phyloP scores from a whole-genome alignment of 2,888 invertebrate species.

The Arge pagana region DNA sequence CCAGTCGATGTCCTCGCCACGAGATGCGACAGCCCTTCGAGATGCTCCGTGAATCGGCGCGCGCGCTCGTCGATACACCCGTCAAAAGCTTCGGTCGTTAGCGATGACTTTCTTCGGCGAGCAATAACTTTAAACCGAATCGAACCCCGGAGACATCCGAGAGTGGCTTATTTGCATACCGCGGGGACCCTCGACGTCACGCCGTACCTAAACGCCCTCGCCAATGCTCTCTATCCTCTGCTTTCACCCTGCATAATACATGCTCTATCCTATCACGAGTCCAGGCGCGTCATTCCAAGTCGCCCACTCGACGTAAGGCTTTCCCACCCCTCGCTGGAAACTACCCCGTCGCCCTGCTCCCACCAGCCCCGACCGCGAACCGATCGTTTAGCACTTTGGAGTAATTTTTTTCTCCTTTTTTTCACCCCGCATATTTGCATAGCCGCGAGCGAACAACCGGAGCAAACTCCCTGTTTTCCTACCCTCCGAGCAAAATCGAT shows the following conservation, averaged over 20 bases:
- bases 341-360: conserved; percentile 17
- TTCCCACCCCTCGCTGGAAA: conserved; percentile 29
- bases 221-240: background rate
- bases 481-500: conserved; percentile 43
- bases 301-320: conserved; percentile 56
- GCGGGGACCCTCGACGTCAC: conserved; percentile 46
- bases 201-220: conserved; percentile 37
- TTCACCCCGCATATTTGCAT: conserved; percentile 48
- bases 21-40: no score
- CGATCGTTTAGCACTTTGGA: conserved; percentile 58
- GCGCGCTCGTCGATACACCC: background rate
- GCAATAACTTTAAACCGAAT: conserved; percentile 54
- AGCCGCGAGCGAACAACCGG: conserved; percentile 38
- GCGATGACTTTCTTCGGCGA: conserved; percentile 49
- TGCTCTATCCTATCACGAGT: no score
- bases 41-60: no score
- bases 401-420: conserved; percentile 53
- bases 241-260: conserved; percentile 2
- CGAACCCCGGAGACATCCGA: conserved; percentile 57
- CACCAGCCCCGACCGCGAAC: conserved; percentile 27
- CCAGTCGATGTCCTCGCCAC: background rate
- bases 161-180: conserved; percentile 54
- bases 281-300: conserved; percentile 45
- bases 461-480: conserved; percentile 18
- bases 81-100: conserved; percentile 21